Percentiles rank a stretch among this genome's conserved stretches.
Evolutionary conservation across 2,888 invertebrate species (phyloP).

Genomic region (Syrphus vitripennis): DNA sequence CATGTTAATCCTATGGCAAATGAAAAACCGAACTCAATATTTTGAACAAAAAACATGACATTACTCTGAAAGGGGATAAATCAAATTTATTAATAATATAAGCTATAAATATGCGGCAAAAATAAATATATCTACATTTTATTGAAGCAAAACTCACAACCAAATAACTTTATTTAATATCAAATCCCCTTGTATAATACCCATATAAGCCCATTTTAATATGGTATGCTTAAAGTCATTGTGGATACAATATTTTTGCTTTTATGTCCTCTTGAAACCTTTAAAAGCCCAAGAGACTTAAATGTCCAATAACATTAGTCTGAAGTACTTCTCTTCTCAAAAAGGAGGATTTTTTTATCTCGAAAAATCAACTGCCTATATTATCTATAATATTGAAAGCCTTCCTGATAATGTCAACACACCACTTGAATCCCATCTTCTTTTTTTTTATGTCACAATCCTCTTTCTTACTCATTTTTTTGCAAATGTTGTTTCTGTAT

Average conservation of each 20-base stretch:
- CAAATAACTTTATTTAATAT: background rate
- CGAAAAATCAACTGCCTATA: background rate
- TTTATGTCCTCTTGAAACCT: background rate
- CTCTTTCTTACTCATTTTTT: conserved; percentile 9
- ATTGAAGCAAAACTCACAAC: background rate
- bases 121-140: background rate
- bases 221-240: background rate
- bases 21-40: too few species aligned
- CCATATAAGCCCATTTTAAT: background rate
- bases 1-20: too few species aligned
- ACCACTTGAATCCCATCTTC: conserved; percentile 27
- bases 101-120: too few species aligned
- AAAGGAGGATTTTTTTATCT: background rate
- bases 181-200: background rate
- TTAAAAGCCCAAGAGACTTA: conserved; percentile 10
- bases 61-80: too few species aligned
- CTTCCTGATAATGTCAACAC: conserved; percentile 19
- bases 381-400: background rate
- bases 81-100: too few species aligned
- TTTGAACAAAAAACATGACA: too few species aligned
- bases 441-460: conserved; percentile 21
- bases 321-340: background rate
- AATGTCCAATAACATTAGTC: background rate
- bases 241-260: background rate
- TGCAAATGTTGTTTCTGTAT: conserved; percentile 21